These are phyloP conservation scores for Ametastegia equiseti DNA, from an alignment of 2,888 invertebrate genomes.

Conservation along the genomic window DNA sequence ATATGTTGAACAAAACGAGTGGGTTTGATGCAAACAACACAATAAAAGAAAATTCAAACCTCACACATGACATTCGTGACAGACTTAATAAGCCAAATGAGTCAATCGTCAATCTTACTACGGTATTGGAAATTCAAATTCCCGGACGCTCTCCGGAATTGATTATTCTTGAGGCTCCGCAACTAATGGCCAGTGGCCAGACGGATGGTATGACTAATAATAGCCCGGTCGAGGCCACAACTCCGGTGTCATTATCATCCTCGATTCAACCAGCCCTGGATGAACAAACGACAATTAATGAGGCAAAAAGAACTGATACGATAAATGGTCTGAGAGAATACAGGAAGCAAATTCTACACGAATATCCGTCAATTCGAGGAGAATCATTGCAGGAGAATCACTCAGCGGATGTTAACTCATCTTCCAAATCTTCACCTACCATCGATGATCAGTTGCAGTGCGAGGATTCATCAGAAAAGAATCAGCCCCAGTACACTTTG, in stretches of 20 bases:
- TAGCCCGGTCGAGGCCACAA: neutral
- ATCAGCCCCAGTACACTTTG: neutral
- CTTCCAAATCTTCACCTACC: neutral
- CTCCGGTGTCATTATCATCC: neutral
- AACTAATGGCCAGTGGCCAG: neutral
- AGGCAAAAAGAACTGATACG: neutral
- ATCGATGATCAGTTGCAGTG: neutral
- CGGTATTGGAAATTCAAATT: neutral
- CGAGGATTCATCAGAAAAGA: neutral
- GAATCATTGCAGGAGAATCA: neutral
- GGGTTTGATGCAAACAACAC: neutral
- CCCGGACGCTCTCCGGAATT: constrained; percentile 11
- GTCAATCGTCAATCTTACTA: neutral
- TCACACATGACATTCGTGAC: neutral
- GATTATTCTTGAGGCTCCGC: neutral
- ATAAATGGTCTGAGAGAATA: neutral
- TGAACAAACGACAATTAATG: neutral
- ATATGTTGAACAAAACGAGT: neutral
- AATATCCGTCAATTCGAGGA: neutral
- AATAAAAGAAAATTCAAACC: neutral
- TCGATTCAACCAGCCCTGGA: neutral
- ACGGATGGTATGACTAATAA: neutral
- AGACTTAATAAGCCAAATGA: neutral
- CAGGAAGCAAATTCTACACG: neutral
- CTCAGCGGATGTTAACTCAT: neutral